Conservation (phyloP, 1,140 invertebrate species). For the Galleria mellonella region DNA sequence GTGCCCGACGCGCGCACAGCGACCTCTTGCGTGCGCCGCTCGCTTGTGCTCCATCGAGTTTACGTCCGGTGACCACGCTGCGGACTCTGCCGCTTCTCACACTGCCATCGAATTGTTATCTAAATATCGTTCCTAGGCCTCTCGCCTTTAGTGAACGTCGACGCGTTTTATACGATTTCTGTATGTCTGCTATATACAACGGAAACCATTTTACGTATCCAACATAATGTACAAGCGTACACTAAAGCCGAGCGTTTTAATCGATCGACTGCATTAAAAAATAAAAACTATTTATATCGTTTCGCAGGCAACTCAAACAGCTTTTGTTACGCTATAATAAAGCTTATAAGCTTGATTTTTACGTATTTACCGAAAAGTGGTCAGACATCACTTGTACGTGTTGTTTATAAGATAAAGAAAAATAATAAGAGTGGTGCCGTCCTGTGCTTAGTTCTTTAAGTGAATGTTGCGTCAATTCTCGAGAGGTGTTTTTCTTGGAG, state of each 20-base stretch:
- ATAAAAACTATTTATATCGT: constrained; percentile 59
- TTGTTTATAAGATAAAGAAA: too few relatives aligned
- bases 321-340: constrained; percentile 53
- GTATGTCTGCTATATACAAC: constrained; percentile 22
- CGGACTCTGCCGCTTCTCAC: constrained; percentile 57
- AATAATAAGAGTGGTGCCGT: constrained; percentile 48
- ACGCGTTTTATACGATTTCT: constrained; percentile 27
- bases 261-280: constrained; percentile 69
- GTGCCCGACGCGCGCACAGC: constrained; percentile 44
- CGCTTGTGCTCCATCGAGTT: constrained; percentile 45
- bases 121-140: constrained; percentile 53
- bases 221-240: constrained; percentile 32
- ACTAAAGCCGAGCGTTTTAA: constrained; percentile 51
- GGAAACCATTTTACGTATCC: constrained; percentile 21
- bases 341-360: constrained; percentile 29
- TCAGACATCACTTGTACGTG: constrained; percentile 29
- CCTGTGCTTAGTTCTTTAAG: constrained; percentile 66
- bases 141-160: constrained; percentile 43
- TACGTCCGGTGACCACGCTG: constrained; percentile 59
- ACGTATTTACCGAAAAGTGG: constrained; percentile 33
- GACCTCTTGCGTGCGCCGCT: constrained; percentile 54
- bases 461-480: constrained; percentile 55
- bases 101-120: constrained; percentile 66
- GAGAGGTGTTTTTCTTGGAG: constrained; percentile 53
- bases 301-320: constrained; percentile 49